phyloP scores from a whole-genome alignment of 2,113 vertebrate species.

The Chiloscyllium plagiosum region DNA sequence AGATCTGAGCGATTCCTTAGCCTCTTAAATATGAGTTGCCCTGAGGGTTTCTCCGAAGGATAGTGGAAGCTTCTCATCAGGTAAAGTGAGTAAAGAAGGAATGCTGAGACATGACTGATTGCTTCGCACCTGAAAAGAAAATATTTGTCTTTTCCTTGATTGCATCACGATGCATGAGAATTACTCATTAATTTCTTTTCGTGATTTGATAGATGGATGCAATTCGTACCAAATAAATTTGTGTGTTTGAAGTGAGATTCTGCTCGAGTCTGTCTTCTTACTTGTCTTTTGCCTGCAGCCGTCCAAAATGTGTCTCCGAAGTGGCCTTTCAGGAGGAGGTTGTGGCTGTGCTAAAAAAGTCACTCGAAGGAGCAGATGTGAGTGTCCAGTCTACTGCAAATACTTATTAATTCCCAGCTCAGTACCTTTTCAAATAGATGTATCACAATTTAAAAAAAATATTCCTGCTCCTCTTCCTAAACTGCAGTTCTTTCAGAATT shows the following conservation, averaged over 20 bases:
- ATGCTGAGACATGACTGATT: not conserved
- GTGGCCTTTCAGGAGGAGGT: slow-evolving; percentile 96
- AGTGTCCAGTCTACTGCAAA: slow-evolving; percentile 47
- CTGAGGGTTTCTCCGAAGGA: not conserved
- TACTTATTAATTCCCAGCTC: accelerated
- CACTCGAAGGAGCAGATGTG: slow-evolving; percentile 90
- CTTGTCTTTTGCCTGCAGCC: slow-evolving; percentile 54
- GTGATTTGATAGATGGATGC: not conserved
- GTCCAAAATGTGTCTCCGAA: slow-evolving; percentile 91
- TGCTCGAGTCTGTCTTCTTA: no score
- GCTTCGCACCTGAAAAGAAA: not conserved
- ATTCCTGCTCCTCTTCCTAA: not conserved
- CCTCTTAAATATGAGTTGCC: not conserved
- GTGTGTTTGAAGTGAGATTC: not conserved
- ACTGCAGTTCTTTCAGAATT: not conserved
- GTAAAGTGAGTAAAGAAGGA: not conserved
- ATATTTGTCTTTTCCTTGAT: no score
- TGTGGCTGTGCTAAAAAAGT: slow-evolving; percentile 88
- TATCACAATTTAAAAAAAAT: not conserved
- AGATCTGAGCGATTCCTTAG: not conserved
- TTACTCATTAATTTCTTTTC: not conserved
- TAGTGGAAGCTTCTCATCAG: not conserved
- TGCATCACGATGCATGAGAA: not conserved
- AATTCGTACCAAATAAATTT: not conserved
- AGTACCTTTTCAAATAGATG: accelerated